phyloP scores from a whole-genome alignment of 1,140 invertebrate genomes.

The Microvelia longipes region DNA sequence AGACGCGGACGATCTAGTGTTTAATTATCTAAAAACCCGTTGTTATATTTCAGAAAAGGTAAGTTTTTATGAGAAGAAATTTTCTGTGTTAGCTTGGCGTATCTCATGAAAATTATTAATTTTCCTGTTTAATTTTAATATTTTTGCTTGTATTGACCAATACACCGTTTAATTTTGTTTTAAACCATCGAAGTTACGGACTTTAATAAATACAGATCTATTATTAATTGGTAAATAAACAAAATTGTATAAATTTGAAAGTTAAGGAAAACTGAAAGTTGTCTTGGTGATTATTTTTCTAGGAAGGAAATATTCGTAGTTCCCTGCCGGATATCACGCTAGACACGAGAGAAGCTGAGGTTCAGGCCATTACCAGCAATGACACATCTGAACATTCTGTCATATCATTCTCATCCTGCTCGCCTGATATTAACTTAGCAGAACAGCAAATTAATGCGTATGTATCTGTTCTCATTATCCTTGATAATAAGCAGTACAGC shows the following conservation, averaged over 20 bases:
- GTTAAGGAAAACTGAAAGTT: no score
- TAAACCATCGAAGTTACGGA: neutral
- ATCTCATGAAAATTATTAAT: neutral
- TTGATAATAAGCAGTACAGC: neutral
- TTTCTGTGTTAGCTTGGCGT: neutral
- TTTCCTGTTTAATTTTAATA: neutral
- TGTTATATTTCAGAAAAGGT: neutral
- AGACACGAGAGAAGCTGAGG: neutral
- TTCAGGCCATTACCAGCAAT: neutral
- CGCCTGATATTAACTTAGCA: conserved; percentile 12
- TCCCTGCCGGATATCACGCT: neutral
- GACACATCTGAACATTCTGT: conserved; percentile 16
- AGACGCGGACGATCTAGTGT: neutral
- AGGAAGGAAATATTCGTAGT: neutral
- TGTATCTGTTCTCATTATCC: conserved; percentile 1
- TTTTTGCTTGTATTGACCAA: neutral
- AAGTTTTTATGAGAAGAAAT: no score
- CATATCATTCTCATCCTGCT: conserved; percentile 15
- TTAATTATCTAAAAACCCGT: neutral
- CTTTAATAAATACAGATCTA: neutral
- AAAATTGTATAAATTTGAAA: neutral
- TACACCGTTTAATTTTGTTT: neutral
- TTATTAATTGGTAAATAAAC: no score
- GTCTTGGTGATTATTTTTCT: no score
- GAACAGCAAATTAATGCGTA: conserved; percentile 19